phyloP scores from a whole-genome alignment of 2,888 invertebrate genomes.

The Nomada flava region DNA sequence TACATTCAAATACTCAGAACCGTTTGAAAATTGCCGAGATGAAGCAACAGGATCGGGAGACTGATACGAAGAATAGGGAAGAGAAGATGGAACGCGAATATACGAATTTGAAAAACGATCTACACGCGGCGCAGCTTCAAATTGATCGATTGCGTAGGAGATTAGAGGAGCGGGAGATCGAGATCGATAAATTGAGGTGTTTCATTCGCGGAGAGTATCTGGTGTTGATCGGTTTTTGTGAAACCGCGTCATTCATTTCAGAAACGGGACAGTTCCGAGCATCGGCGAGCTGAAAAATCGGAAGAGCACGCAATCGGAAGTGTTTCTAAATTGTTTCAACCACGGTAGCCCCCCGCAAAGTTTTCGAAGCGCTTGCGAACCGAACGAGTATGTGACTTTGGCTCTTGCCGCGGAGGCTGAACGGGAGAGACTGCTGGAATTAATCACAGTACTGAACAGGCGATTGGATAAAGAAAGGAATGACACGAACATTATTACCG shows the following conservation, averaged over 20 bases:
- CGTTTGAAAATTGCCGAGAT: slow-evolving; percentile 72
- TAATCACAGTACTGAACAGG: slow-evolving; percentile 86
- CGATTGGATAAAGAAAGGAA: slow-evolving; percentile 86
- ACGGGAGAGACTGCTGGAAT: slow-evolving; percentile 86
- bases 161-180: slow-evolving; percentile 78
- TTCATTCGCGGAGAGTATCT: background rate
- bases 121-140: slow-evolving; percentile 71
- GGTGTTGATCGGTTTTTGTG: too few species aligned
- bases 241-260: slow-evolving; percentile 7
- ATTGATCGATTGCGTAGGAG: slow-evolving; percentile 74
- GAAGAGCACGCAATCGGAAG: slow-evolving; percentile 28
- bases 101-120: slow-evolving; percentile 71
- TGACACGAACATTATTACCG: slow-evolving; percentile 74
- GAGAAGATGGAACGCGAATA: slow-evolving; percentile 73
- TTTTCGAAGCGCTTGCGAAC: slow-evolving; percentile 60
- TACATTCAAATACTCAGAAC: slow-evolving; percentile 58
- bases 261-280: slow-evolving; percentile 36
- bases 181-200: slow-evolving; percentile 76
- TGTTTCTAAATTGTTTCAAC: background rate
- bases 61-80: slow-evolving; percentile 63
- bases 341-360: slow-evolving; percentile 46
- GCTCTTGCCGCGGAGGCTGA: slow-evolving; percentile 88
- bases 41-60: slow-evolving; percentile 73
- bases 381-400: slow-evolving; percentile 82
- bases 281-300: slow-evolving; percentile 27